Evolutionary conservation across 2,113 vertebrate genomes (phyloP).

Genomic region (Engraulis encrasicolus): DNA sequence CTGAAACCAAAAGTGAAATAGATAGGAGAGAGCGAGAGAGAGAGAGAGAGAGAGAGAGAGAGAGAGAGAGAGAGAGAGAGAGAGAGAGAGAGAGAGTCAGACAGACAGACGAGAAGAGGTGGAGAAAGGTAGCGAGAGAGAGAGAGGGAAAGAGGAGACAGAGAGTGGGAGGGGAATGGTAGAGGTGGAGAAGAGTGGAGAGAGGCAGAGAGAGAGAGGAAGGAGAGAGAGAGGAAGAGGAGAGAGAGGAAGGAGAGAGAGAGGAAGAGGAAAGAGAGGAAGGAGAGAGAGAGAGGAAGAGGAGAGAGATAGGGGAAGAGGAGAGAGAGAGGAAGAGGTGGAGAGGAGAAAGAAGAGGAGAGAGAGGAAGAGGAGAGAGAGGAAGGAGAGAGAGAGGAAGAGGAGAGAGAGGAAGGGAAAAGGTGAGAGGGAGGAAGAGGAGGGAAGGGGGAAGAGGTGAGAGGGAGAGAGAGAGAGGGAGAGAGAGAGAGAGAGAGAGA

Average conservation of each 20-base stretch:
- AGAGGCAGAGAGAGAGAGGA: not conserved
- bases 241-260: constrained; percentile 41
- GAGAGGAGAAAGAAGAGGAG: constrained; percentile 48
- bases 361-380: too few species aligned
- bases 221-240: not conserved
- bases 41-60: constrained; percentile 1
- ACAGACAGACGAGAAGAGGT: not conserved
- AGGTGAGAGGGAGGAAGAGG: not conserved
- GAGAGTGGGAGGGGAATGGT: too few species aligned
- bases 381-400: not conserved
- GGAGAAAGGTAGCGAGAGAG: too few species aligned
- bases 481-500: too few species aligned
- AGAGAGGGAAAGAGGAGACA: not conserved
- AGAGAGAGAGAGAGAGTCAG: not conserved
- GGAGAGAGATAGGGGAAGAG: too few species aligned
- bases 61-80: constrained; percentile 19
- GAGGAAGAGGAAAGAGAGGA: constrained; percentile 42
- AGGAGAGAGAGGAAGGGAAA: not conserved
- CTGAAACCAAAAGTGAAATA: constrained; percentile 7
- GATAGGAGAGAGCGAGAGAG: constrained; percentile 39
- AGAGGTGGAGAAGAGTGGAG: constrained; percentile 23
- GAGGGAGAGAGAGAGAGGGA: not conserved
- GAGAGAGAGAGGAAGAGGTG: too few species aligned
- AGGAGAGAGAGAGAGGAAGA: constrained; percentile 46
- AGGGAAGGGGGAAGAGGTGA: not conserved